Percentiles rank a stretch among this genome's conserved stretches.
phyloP scores from a whole-genome alignment of 1,140 invertebrate species.

The Phthorimaea operculella region DNA sequence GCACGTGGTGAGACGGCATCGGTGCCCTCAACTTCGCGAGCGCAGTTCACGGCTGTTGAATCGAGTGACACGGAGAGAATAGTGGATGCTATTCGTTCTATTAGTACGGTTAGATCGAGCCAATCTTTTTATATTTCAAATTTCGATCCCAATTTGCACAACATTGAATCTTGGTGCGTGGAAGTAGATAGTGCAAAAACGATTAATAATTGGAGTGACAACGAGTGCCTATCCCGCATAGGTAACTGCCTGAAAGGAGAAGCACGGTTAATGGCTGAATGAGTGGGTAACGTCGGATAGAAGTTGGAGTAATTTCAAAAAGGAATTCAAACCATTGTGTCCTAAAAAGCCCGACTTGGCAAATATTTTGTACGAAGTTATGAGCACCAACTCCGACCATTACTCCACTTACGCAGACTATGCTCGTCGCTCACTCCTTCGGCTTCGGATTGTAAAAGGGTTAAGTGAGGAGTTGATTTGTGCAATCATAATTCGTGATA shows the following conservation, averaged over 20 bases:
- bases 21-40: neutral
- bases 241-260: slow-evolving; percentile 8
- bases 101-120: neutral
- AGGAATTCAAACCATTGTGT: slow-evolving; percentile 11
- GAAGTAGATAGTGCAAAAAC: slow-evolving; percentile 9
- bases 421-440: slow-evolving; percentile 7
- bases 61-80: neutral
- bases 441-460: slow-evolving; percentile 3
- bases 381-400: slow-evolving; percentile 8
- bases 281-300: slow-evolving; percentile 8
- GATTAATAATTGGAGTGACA: slow-evolving; percentile 8
- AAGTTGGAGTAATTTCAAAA: slow-evolving; percentile 6
- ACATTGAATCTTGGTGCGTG: slow-evolving; percentile 8
- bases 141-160: slow-evolving; percentile 9
- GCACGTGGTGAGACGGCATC: neutral
- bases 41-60: neutral
- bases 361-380: slow-evolving; percentile 4
- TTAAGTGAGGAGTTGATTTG: slow-evolving; percentile 7
- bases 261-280: slow-evolving; percentile 2
- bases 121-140: slow-evolving; percentile 11
- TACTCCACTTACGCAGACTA: slow-evolving; percentile 10
- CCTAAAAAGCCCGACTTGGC: slow-evolving; percentile 3
- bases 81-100: neutral
- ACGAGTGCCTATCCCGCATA: slow-evolving; percentile 11
- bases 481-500: slow-evolving; percentile 5